Evolutionary conservation across 2,113 vertebrate genomes (phyloP), one percentile per base, ranked within the genome.

Genomic region (Polypterus senegalus): DNA sequence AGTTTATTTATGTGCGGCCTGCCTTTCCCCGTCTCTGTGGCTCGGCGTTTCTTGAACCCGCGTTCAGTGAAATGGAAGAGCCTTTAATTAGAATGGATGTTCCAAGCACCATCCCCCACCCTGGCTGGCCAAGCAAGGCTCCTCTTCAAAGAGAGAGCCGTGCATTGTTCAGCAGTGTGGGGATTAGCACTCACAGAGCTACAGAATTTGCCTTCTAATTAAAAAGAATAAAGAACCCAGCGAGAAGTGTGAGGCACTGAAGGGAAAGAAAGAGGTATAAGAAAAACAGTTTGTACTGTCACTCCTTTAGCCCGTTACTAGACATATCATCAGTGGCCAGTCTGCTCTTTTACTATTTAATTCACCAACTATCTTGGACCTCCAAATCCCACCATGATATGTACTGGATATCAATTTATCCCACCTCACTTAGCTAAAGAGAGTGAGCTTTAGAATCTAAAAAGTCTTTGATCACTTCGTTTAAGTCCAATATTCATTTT

Each of bases 191-290:
- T 91, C 91, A 92, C 90, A 77, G 79, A 89, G 93, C 91, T 90
- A 91, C 92, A 98, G 94, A 98, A 96, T 98, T 97, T 98, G 92
- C 94, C 92, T 98, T 98, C 95, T 98, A 98, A 98, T 97, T 98
- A 98, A 98, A 97, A 96, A 91, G 95, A 94, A 97, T 97, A 95
- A 91, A 98, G 85, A 86, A 79, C 78, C 80, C 82, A 82, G 80
- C 81, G 86, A 84, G 82, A 84, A 80, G 83, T 74, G 74, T 80
- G 77, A 75, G 77, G 76, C 77, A 83, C 78, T 81, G 83, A 79
- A 81, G 81, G 83, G 65, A 64, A 56, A 83, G 81, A 81, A 76
- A 77, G 72, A 75, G 72, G 74, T 74, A 75, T 91, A 90, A 88
- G 87, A 87, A 86, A 88, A 91, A 92, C 91, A 89, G 89, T 91